A percentile compares a stretch with the other conserved stretches of the same genome.
Evolutionary conservation across 2,888 invertebrate species (phyloP).

Genomic region (Eurytoma adleriae): DNA sequence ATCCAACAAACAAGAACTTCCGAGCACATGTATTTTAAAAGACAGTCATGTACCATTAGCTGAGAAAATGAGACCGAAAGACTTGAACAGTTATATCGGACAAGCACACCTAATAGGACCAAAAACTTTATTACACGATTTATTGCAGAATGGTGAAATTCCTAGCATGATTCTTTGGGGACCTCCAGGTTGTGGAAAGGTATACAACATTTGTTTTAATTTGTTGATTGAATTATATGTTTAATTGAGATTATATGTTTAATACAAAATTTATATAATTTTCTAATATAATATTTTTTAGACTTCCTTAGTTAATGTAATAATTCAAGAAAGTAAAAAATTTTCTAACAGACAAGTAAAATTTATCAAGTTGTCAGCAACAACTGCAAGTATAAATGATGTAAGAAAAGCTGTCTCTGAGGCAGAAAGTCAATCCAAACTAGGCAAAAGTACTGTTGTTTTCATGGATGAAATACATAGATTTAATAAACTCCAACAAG

Average conservation of each 20-base stretch:
- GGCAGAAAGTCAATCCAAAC: conserved; percentile 84
- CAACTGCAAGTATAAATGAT: conserved; percentile 86
- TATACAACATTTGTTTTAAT: conserved; percentile 66
- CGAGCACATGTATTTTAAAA: background rate
- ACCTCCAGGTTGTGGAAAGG: conserved; percentile 92
- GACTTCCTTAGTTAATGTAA: conserved; percentile 87
- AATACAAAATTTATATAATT: conserved; percentile 14
- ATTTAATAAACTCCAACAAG: conserved; percentile 91
- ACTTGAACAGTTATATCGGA: conserved; percentile 83
- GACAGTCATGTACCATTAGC: conserved; percentile 73
- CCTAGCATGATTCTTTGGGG: conserved; percentile 92
- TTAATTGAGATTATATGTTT: background rate
- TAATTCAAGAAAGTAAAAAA: conserved; percentile 83
- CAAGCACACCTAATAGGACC: conserved; percentile 84
- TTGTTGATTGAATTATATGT: conserved; percentile 13
- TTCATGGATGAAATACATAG: conserved; percentile 94
- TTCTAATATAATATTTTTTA: conserved; percentile 66
- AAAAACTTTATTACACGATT: conserved; percentile 81
- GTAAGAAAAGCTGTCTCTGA: conserved; percentile 85
- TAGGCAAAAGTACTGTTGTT: conserved; percentile 84
- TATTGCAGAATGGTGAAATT: conserved; percentile 83
- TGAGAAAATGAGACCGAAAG: conserved; percentile 83
- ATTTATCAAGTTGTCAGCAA: conserved; percentile 86
- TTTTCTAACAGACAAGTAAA: conserved; percentile 77
- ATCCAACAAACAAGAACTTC: background rate